These are phyloP conservation scores for Morinoia aosen DNA, from an alignment of 2,888 invertebrate genomes.

Conservation along the genomic window DNA sequence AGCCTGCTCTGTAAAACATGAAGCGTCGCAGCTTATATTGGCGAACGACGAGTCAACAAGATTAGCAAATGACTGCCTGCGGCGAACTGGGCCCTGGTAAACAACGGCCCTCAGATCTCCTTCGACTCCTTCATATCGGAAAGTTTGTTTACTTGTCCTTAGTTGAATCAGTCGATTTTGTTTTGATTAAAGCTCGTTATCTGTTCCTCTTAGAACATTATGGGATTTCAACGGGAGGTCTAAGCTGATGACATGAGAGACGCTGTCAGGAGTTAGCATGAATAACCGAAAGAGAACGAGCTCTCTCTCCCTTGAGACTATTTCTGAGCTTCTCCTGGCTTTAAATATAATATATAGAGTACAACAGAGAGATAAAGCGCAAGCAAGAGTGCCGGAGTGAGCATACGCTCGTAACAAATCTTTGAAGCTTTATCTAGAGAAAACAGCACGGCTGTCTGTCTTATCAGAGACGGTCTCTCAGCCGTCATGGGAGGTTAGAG, in stretches of 20 bases:
- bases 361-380: background rate
- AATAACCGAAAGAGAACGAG: background rate
- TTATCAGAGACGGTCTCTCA: conserved; percentile 32
- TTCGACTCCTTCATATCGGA: background rate
- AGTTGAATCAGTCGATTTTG: background rate
- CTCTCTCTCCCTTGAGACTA: background rate
- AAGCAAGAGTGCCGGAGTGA: background rate
- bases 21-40: conserved; percentile 42
- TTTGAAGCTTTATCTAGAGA: conserved; percentile 36
- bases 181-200: background rate
- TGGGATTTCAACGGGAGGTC: background rate
- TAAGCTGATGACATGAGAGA: background rate
- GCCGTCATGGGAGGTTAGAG: conserved; percentile 50
- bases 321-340: background rate
- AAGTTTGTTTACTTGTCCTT: background rate
- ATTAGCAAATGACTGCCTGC: conserved; percentile 34
- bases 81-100: background rate
- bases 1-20: conserved; percentile 46
- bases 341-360: background rate
- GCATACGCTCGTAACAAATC: conserved; percentile 45
- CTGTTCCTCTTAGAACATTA: background rate
- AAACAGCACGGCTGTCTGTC: conserved; percentile 31
- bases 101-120: conserved; percentile 14
- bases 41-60: conserved; percentile 44
- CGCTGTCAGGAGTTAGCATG: background rate